Percentiles rank a stretch among this genome's conserved stretches.
These are phyloP conservation scores for Cheilosia scutellata DNA, from an alignment of 2,888 invertebrate genomes.

Conservation along the genomic window DNA sequence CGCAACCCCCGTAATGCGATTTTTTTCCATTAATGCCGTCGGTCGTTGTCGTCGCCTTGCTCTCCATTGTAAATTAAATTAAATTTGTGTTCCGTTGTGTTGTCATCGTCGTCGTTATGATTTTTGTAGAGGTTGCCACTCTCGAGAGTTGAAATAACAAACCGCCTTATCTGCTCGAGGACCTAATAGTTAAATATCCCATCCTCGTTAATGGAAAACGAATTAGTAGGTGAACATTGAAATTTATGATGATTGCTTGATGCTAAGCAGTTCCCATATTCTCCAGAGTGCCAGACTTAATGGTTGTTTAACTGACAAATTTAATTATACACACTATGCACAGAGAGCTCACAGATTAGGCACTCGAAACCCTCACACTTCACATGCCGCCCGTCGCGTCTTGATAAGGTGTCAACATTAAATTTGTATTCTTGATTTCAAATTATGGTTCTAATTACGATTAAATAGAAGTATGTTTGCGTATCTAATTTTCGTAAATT, in stretches of 20 bases:
- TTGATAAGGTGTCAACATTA: conserved; percentile 64
- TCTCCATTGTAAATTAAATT: conserved; percentile 63
- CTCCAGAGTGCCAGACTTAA: conserved; percentile 13
- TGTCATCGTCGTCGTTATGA: conserved; percentile 42
- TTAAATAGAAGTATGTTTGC: conserved; percentile 52
- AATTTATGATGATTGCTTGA: conserved; percentile 62
- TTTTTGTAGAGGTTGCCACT: conserved; percentile 41
- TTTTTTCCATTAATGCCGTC: conserved; percentile 24
- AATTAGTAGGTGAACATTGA: conserved; percentile 55
- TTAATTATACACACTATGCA: conserved; percentile 29
- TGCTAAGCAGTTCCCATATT: conserved; percentile 28
- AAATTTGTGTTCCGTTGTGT: conserved; percentile 60
- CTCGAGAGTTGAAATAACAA: conserved; percentile 27
- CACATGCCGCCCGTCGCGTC: background rate
- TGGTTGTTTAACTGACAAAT: conserved; percentile 53
- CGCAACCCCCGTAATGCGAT: conserved; percentile 54
- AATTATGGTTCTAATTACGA: conserved; percentile 69
- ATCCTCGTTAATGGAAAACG: conserved; percentile 48
- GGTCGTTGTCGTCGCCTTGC: conserved; percentile 5
- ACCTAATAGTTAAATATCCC: conserved; percentile 17
- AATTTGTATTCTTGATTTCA: conserved; percentile 70
- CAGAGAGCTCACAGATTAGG: background rate
- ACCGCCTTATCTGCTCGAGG: background rate
- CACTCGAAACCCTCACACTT: background rate
- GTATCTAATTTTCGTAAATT: conserved; percentile 54